A percentile compares a stretch with the other conserved stretches of the same genome.
These are phyloP conservation scores for Gorsachius magnificus DNA, from an alignment of 2,797 vertebrate genomes.

Conservation along the genomic window DNA sequence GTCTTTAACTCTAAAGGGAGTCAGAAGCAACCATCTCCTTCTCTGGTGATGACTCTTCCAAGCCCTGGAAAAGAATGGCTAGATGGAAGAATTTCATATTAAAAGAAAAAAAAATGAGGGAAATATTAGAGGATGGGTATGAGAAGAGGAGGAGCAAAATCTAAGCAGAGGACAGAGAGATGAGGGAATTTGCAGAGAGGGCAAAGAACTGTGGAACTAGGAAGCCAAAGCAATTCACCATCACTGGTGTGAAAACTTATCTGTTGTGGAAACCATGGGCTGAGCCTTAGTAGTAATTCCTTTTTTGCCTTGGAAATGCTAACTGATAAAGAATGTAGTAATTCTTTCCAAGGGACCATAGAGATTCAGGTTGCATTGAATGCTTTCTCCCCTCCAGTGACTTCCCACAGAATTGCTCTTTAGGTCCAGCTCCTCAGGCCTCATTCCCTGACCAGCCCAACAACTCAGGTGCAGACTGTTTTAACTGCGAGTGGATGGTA, in stretches of 20 bases:
- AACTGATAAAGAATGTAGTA: not conserved
- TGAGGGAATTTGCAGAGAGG: not conserved
- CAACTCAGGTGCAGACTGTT: not conserved
- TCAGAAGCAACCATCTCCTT: not conserved
- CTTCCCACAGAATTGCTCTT: not conserved
- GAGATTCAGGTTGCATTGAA: not conserved
- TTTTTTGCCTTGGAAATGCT: not conserved
- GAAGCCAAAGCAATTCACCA: not conserved
- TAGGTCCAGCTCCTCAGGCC: not conserved
- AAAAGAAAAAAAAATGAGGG: not conserved
- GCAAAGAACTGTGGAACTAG: not conserved
- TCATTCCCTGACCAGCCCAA: not conserved
- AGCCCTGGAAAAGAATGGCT: not conserved
- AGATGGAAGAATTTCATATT: not conserved
- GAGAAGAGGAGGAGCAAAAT: not conserved
- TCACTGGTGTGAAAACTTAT: not conserved
- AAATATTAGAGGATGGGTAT: not conserved
- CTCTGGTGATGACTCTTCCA: not conserved
- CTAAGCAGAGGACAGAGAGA: not conserved
- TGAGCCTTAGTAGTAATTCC: not conserved
- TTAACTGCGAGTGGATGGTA: not conserved
- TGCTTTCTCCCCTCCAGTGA: not conserved
- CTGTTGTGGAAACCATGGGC: not conserved
- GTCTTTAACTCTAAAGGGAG: not conserved
- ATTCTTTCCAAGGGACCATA: not conserved